These are phyloP conservation scores for Chionomys nivalis DNA, from an alignment of 2,113 vertebrate genomes.

Conservation along the genomic window DNA sequence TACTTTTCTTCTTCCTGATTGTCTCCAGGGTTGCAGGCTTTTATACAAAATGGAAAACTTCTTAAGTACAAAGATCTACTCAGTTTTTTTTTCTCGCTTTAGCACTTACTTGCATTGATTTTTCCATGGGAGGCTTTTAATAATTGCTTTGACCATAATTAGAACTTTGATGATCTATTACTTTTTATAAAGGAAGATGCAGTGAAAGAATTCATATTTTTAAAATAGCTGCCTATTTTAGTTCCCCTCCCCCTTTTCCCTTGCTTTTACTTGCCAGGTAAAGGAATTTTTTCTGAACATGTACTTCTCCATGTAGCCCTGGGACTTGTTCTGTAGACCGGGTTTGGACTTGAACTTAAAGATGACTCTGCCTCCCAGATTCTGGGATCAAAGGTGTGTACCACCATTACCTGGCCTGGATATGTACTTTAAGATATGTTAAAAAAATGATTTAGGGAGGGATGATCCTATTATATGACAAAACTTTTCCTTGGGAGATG, in stretches of 20 bases:
- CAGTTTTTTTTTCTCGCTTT: neutral
- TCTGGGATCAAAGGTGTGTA: neutral
- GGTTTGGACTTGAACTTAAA: neutral
- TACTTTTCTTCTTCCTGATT: slow-evolving; percentile 4
- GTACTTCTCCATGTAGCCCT: neutral
- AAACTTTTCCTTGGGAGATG: neutral
- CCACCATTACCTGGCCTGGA: neutral
- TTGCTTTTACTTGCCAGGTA: neutral
- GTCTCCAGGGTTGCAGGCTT: neutral
- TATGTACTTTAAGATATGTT: neutral
- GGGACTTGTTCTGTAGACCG: neutral
- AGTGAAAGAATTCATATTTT: slow-evolving; percentile 17
- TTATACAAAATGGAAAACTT: neutral
- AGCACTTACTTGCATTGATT: neutral
- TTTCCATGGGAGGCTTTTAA: neutral
- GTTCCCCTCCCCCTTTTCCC: neutral
- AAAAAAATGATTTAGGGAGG: neutral
- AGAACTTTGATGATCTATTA: slow-evolving; percentile 24
- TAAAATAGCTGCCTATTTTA: neutral
- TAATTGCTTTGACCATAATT: neutral
- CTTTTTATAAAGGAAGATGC: neutral
- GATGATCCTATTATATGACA: neutral
- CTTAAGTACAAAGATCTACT: neutral
- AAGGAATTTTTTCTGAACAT: neutral
- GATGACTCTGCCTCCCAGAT: neutral